Base-by-base conservation (phyloP, 2,888 invertebrate species). In the Leptinotarsa juncta region DNA sequence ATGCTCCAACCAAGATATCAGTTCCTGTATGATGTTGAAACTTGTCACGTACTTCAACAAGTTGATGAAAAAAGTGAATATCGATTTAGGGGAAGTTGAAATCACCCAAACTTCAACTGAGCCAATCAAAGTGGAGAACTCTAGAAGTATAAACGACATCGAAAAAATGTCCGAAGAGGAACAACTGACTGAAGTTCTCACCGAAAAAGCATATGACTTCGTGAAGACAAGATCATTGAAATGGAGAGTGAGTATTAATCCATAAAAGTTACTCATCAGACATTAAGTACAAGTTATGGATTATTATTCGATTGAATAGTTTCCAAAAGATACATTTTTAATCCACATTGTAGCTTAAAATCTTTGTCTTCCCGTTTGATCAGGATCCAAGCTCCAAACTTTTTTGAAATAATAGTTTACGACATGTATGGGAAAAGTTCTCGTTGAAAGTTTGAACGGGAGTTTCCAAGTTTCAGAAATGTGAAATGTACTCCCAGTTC, bases 11-110 rank as follows among this genome's bases (percentile, higher is more conserved):
- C 91, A 93, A 71, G 95, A 96, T 83, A 91, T 94, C 65, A 94
- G 94, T 53, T 93, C 95, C 12, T 96, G 96, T 86, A 93, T 95
- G 85, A 95, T 95, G 90, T 89, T 95, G 23, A 96, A 95, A 87
- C 87, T 95, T 81, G 93, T 95, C 55, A 93, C 94, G 20, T 95
- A 95, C 86, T 94, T 95, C 88, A 95, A 96, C 88, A 90, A 93
- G 78, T 91, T 95, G 88, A 89, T 95, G 84, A 93, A 95, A 86
- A 95, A 95, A 80, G 93, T 95, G 0, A 92, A 93, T 69, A 91
- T 96, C 83, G 94, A 95, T 83, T 88, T 96, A 65, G 93, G 93
- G 65, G 94, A 94, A 82, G 89, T 95, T 75, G 93, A 94, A 89
- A 93, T 96, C 80, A 92, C 93, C 16, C 92, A 94, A 86, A 95